These are phyloP conservation scores for Typhlomys cinereus DNA, from an alignment of 2,113 vertebrate genomes.

Conservation along the genomic window DNA sequence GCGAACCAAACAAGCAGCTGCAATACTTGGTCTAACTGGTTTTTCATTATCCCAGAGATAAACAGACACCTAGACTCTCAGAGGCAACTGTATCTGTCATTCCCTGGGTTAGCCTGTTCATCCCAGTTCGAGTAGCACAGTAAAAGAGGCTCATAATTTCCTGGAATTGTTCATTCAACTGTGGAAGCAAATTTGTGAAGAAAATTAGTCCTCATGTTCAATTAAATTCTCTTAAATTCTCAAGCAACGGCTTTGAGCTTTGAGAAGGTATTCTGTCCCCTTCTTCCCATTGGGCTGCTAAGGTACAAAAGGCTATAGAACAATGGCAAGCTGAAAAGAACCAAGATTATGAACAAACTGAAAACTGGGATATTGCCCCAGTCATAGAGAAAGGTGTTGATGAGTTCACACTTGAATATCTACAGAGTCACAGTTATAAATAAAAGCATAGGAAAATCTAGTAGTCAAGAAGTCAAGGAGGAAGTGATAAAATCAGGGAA, in stretches of 20 bases:
- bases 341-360: not conserved
- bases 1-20: not conserved
- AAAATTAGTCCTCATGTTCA: not conserved
- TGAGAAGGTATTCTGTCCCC: not conserved
- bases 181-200: not conserved
- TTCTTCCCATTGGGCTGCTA: not conserved
- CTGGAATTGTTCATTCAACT: not conserved
- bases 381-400: not conserved
- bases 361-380: not conserved
- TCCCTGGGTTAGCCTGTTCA: not conserved
- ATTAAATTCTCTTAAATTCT: not conserved
- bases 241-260: not conserved
- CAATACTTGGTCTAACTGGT: not conserved
- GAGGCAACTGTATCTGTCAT: not conserved
- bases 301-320: not conserved
- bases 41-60: not conserved
- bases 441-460: constrained; percentile 11
- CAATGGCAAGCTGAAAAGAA: not conserved
- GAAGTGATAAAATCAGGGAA: constrained; percentile 38
- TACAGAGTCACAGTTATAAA: not conserved
- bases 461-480: not conserved
- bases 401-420: not conserved
- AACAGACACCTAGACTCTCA: not conserved
- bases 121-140: not conserved
- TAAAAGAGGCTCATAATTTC: not conserved